A percentile compares a stretch with the other conserved stretches of the same genome.
Evolutionary conservation across 1,140 invertebrate genomes (phyloP).

Genomic region (Drosophila obscura): DNA sequence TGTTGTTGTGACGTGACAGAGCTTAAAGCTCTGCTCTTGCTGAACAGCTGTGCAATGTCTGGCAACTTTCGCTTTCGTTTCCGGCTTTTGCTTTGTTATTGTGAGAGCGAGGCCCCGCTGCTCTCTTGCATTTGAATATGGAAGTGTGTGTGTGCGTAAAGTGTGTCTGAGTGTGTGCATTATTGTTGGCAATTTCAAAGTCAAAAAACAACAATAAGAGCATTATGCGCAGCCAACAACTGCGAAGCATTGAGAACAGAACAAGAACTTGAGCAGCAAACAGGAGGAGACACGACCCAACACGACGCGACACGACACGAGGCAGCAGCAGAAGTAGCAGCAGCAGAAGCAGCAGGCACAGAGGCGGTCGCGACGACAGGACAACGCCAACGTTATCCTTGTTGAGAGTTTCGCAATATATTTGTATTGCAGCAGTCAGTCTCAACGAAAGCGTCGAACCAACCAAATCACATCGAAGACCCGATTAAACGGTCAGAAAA

Average conservation of each 20-base stretch:
- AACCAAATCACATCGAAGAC: constrained; percentile 60
- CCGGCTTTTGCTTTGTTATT: constrained; percentile 68
- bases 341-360: constrained; percentile 21
- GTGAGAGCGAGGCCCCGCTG: constrained; percentile 26
- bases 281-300: constrained; percentile 13
- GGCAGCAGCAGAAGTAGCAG: constrained; percentile 21
- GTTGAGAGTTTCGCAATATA: constrained; percentile 81
- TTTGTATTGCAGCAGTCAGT: constrained; percentile 82
- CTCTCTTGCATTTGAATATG: constrained; percentile 1
- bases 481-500: constrained; percentile 39
- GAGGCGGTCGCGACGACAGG: constrained; percentile 46
- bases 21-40: background rate
- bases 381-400: constrained; percentile 74
- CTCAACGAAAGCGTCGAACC: constrained; percentile 74
- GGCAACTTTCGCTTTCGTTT: constrained; percentile 72
- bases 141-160: constrained; percentile 15
- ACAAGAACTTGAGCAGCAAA: constrained; percentile 59
- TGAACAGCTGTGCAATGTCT: constrained; percentile 44
- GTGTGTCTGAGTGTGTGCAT: constrained; percentile 40
- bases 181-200: constrained; percentile 79
- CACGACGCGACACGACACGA: constrained; percentile 48
- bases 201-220: constrained; percentile 61
- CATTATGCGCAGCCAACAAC: constrained; percentile 67
- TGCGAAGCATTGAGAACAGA: constrained; percentile 63
- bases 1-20: background rate